phyloP scores from a whole-genome alignment of 2,797 vertebrate genomes.

The Rhinogobio ventralis region DNA sequence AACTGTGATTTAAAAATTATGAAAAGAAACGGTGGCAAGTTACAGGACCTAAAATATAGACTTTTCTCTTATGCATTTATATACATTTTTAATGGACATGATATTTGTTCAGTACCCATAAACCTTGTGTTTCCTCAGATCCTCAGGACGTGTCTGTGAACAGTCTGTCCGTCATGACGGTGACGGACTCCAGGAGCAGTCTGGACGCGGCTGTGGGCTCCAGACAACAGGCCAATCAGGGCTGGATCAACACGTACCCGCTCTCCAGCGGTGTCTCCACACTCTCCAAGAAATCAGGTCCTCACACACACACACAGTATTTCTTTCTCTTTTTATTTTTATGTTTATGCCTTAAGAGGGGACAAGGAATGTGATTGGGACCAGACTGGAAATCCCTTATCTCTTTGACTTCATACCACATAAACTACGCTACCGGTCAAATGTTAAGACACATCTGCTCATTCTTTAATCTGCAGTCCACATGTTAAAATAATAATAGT shows the following conservation, averaged over 20 bases:
- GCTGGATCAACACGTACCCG: conserved; percentile 98
- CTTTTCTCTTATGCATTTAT: neutral
- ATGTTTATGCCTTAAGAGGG: neutral
- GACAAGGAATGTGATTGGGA: too few relatives aligned
- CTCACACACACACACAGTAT: neutral
- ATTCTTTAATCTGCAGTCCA: too few relatives aligned
- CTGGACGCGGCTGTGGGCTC: conserved; percentile 90
- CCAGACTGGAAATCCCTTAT: too few relatives aligned
- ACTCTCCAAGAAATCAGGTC: conserved; percentile 98
- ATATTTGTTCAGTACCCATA: neutral
- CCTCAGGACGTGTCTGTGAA: conserved; percentile 89
- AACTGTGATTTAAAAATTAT: neutral
- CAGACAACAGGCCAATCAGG: conserved; percentile 91
- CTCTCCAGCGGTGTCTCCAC: conserved; percentile 97
- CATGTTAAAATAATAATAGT: too few relatives aligned
- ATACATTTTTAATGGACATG: neutral
- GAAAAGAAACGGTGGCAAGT: neutral
- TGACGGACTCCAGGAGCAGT: conserved; percentile 85
- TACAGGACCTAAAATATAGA: neutral
- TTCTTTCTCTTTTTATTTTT: neutral
- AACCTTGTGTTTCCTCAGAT: conserved; percentile 74
- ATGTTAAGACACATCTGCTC: too few relatives aligned
- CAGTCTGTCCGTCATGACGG: conserved; percentile 81
- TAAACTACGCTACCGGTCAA: too few relatives aligned
- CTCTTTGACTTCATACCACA: too few relatives aligned